Conservation (phyloP, 2,888 invertebrate species). For the Agrypnus murinus region DNA sequence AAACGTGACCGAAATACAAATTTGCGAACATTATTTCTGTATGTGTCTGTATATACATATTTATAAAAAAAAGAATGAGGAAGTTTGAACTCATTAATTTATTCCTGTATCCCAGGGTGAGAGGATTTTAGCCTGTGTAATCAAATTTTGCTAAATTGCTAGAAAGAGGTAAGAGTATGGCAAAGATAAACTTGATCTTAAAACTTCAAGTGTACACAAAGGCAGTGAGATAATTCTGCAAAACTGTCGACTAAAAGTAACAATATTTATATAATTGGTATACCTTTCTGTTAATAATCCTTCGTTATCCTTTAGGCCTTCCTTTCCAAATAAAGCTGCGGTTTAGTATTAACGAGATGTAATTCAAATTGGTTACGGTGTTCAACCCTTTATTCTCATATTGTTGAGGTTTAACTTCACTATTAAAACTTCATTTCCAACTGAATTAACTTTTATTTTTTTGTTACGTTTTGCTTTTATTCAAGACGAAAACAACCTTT, state of each 20-base stretch:
- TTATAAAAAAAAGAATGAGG: neutral
- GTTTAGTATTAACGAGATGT: constrained; percentile 18
- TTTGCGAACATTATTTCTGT: neutral
- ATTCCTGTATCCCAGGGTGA: neutral
- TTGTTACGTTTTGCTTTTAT: neutral
- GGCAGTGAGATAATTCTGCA: constrained; percentile 5
- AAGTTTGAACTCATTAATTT: constrained; percentile 13
- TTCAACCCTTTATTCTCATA: constrained; percentile 25
- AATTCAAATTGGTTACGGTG: constrained; percentile 3
- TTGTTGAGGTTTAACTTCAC: constrained; percentile 20
- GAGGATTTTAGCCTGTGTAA: neutral
- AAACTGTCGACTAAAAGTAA: constrained; percentile 3
- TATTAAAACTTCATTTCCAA: constrained; percentile 4
- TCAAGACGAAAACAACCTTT: neutral
- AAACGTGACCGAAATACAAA: constrained; percentile 7
- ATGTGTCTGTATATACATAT: neutral
- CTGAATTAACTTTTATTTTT: neutral
- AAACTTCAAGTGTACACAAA: constrained; percentile 1
- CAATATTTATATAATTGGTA: constrained; percentile 28
- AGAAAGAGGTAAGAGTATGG: neutral
- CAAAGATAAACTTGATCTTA: constrained; percentile 14
- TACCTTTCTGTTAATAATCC: constrained; percentile 33
- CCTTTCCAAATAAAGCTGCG: constrained; percentile 24
- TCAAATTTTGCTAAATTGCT: constrained; percentile 16
- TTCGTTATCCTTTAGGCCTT: constrained; percentile 28